Evolutionary conservation across 1,140 invertebrate genomes (phyloP).

Genomic region (Trypoxylus dichotomus): DNA sequence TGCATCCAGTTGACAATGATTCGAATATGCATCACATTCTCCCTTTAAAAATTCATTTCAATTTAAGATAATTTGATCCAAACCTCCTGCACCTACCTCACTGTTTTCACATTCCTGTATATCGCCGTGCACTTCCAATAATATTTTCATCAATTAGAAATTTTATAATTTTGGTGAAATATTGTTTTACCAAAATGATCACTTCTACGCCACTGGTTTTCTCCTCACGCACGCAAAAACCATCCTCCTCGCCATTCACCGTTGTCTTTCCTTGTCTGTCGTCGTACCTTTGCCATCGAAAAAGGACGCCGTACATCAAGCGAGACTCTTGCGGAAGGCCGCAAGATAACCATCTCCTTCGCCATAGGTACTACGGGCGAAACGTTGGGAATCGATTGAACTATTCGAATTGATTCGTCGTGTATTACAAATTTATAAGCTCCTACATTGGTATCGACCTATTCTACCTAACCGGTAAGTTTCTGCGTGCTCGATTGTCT

Average conservation of each 20-base stretch:
- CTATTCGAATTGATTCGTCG: constrained; percentile 41
- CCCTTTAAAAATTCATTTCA: no score
- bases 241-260: no score
- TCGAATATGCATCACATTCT: no score
- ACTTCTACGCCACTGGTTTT: no score
- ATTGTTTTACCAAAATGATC: no score
- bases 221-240: no score
- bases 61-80: no score
- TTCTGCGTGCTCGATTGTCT: not conserved
- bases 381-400: constrained; percentile 33
- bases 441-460: not conserved
- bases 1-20: not conserved
- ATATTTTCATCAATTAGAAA: no score
- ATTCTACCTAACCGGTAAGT: not conserved
- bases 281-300: not conserved
- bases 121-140: no score
- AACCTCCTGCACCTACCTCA: not conserved
- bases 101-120: not conserved
- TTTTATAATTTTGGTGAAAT: no score
- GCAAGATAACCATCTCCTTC: not conserved
- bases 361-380: not conserved
- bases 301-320: not conserved
- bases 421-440: constrained; percentile 32
- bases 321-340: not conserved
- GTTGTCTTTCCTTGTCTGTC: no score